These are phyloP conservation scores for Vimba vimba DNA, from an alignment of 2,113 vertebrate species.

Conservation along the genomic window DNA sequence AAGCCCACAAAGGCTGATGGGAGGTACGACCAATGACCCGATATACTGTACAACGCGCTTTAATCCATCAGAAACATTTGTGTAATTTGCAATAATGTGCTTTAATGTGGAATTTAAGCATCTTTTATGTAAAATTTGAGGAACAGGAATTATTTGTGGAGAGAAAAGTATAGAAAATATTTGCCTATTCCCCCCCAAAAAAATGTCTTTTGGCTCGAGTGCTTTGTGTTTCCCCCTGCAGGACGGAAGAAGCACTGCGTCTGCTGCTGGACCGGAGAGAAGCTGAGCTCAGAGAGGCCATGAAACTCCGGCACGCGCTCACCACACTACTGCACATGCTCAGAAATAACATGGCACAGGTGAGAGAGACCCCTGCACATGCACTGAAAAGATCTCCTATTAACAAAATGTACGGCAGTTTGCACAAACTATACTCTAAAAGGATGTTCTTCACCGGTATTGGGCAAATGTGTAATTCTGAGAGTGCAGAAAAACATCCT, in stretches of 20 bases:
- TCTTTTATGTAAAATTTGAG: background rate
- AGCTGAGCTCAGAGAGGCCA: constrained; percentile 74
- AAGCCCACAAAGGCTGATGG: constrained; percentile 42
- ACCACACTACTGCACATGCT: constrained; percentile 70
- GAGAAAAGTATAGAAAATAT: background rate
- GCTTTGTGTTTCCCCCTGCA: constrained; percentile 20
- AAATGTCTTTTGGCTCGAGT: background rate
- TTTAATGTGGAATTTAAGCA: background rate
- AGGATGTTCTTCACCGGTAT: background rate
- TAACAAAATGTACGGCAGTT: background rate
- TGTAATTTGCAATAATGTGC: background rate
- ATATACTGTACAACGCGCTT: background rate
- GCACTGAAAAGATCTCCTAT: background rate
- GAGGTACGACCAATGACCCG: constrained; percentile 53
- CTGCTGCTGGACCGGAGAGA: constrained; percentile 75
- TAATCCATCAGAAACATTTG: background rate
- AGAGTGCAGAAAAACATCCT: too few species aligned
- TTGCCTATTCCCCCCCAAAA: background rate
- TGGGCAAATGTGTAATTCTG: background rate
- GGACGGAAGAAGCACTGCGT: constrained; percentile 64
- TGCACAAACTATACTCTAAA: background rate
- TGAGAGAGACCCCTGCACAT: constrained; percentile 4
- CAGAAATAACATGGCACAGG: constrained; percentile 70
- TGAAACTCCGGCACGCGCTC: constrained; percentile 73
- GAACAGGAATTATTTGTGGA: background rate